Base-by-base conservation (phyloP, 2,888 invertebrate species). In the Eilema depressum region DNA sequence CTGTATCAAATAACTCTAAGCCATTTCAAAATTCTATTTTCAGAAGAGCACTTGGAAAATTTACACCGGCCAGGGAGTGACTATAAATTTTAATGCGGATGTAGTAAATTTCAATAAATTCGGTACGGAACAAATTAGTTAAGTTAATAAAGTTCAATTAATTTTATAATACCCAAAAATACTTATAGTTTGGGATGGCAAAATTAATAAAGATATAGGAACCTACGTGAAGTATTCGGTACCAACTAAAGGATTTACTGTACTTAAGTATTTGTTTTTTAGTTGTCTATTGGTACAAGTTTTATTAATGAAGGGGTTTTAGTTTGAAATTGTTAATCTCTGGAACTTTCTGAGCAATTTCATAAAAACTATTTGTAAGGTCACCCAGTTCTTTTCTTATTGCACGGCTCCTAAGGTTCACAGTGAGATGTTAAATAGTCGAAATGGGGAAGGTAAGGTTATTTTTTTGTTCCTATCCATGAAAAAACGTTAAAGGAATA, bases 1-100 rank as follows among this genome's bases (percentile, higher is more conserved):
- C 47, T 20, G 20, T 47, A 5, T 7, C 47, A 41, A 41, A 41
- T 17, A 53, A 53, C n/a, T 53, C 53, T 53, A 53, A 53, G 53
- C n/a, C 20, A 20, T 53, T 53, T 53, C n/a, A n/a, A 53, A 53
- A 53, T 53, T 53, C n/a, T n/a, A 53, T n/a, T 53, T 53, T 53
- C 10, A 17, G 53, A n/a, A 53, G 10, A 10, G 53, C n/a, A 10
- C 10, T 53, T 8, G 8, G 5, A 53, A 53, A 53, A 53, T 53
- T 10, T 53, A 53, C 53, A 20, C 53, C 53, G 10, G 8, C n/a
- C n/a, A 10, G 53, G n/a, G 20, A 53, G 53, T 53, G 53, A 53
- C 53, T n/a, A 53, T 53, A 53, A 53, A 53, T 53, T 53, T 53
- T 20, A 53, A 53, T 53, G n/a, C n/a, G 53, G 53, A 53, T 53